Evolutionary conservation across 2,113 vertebrate species (phyloP).

Genomic region (Myodes glareolus): DNA sequence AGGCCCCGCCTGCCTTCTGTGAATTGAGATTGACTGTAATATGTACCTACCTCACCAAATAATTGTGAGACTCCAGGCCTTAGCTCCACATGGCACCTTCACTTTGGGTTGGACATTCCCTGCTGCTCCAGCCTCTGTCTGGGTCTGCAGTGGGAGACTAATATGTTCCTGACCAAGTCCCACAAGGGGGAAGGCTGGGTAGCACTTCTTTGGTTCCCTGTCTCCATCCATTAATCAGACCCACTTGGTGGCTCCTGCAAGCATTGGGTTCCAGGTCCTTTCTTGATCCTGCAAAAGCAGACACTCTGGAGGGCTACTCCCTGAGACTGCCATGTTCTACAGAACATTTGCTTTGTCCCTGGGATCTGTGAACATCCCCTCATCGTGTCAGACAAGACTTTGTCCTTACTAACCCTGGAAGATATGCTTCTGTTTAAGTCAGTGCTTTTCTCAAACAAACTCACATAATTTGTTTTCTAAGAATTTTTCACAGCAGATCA

Average conservation of each 20-base stretch:
- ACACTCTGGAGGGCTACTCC: not conserved
- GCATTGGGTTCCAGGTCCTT: not conserved
- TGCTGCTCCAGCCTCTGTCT: not conserved
- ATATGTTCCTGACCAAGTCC: not conserved
- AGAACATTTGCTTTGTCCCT: too few species aligned
- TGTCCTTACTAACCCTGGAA: not conserved
- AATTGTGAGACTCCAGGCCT: not conserved
- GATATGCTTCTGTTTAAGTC: not conserved
- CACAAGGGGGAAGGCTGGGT: not conserved
- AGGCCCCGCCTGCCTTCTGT: not conserved
- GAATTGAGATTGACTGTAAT: not conserved
- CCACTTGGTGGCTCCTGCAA: not conserved
- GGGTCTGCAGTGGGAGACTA: not conserved
- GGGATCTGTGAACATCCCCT: not conserved
- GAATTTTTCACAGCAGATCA: not conserved
- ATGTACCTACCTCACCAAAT: not conserved
- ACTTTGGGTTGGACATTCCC: not conserved
- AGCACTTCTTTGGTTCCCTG: not conserved
- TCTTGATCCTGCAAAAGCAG: not conserved
- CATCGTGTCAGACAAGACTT: not conserved
- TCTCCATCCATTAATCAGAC: not conserved
- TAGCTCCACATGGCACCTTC: not conserved
- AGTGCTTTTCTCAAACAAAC: not conserved
- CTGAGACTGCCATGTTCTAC: fast-evolving
- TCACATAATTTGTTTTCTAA: not conserved